These are phyloP conservation scores for Typhlichthys eigenmanni DNA, from an alignment of 2,797 vertebrate genomes.

Conservation along the genomic window DNA sequence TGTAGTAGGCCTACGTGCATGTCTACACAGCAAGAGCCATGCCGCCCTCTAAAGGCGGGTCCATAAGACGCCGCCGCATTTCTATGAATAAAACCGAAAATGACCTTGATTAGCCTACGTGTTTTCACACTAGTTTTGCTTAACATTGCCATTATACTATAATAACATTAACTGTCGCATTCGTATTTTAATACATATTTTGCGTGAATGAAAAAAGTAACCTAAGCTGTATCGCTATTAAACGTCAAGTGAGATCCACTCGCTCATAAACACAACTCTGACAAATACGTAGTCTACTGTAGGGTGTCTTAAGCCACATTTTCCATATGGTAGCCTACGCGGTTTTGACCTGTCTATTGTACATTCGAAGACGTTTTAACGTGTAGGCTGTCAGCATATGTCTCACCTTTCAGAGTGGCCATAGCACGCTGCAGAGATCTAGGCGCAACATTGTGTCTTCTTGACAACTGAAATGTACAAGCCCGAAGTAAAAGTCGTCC, in stretches of 20 bases:
- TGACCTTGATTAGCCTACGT: constrained; percentile 70
- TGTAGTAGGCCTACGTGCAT: too few species aligned
- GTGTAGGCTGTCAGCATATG: background rate
- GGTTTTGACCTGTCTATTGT: too few species aligned
- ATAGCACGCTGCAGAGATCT: constrained; percentile 44
- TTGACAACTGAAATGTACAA: constrained; percentile 33
- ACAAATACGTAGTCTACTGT: too few species aligned
- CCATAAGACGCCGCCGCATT: constrained; percentile 38
- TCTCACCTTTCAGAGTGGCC: constrained; percentile 57
- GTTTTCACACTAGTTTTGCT: background rate
- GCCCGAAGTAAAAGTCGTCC: constrained; percentile 64
- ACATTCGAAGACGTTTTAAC: too few species aligned
- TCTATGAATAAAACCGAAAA: constrained; percentile 27
- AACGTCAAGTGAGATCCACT: too few species aligned
- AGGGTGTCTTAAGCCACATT: too few species aligned
- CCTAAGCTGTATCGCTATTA: too few species aligned
- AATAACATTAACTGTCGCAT: background rate
- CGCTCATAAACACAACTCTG: too few species aligned
- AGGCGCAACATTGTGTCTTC: constrained; percentile 10
- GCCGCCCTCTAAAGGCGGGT: constrained; percentile 53
- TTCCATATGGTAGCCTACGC: too few species aligned
- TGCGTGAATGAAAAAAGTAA: background rate
- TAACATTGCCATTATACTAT: background rate
- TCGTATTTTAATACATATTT: background rate
- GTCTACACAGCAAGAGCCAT: too few species aligned